Evolutionary conservation across 2,888 invertebrate species (phyloP).

Genomic region (Philereme transversata): DNA sequence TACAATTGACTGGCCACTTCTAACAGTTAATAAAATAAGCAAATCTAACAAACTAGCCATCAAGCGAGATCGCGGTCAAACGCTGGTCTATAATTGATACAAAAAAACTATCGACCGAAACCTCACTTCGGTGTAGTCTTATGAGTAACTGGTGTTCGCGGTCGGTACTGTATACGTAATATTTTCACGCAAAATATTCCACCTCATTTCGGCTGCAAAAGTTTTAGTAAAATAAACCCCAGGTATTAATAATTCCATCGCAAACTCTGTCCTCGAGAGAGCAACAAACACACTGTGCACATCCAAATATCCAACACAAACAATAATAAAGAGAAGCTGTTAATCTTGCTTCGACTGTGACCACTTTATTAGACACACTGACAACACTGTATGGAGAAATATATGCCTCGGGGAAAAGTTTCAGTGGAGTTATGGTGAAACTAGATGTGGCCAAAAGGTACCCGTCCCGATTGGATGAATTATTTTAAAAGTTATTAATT

Average conservation of each 20-base stretch:
- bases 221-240: slow-evolving; percentile 19
- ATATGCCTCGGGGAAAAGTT: slow-evolving; percentile 77
- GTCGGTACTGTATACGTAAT: no score
- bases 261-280: slow-evolving; percentile 14
- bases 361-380: slow-evolving; percentile 79
- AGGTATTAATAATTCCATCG: slow-evolving; percentile 33
- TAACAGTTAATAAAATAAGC: no score
- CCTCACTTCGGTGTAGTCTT: no score
- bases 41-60: no score
- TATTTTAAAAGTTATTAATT: no score
- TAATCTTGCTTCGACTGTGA: slow-evolving; percentile 82
- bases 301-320: slow-evolving; percentile 52
- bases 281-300: slow-evolving; percentile 14
- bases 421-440: slow-evolving; percentile 27
- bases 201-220: no score
- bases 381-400: slow-evolving; percentile 77
- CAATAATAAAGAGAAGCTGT: slow-evolving; percentile 76
- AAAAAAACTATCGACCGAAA: no score
- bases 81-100: no score
- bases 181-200: no score
- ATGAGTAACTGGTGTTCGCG: no score
- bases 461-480: neutral
- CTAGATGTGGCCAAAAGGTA: slow-evolving; percentile 45
- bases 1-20: no score
- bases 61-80: no score